phyloP scores from a whole-genome alignment of 2,113 vertebrate genomes.

The Neolamprologus ventralis region DNA sequence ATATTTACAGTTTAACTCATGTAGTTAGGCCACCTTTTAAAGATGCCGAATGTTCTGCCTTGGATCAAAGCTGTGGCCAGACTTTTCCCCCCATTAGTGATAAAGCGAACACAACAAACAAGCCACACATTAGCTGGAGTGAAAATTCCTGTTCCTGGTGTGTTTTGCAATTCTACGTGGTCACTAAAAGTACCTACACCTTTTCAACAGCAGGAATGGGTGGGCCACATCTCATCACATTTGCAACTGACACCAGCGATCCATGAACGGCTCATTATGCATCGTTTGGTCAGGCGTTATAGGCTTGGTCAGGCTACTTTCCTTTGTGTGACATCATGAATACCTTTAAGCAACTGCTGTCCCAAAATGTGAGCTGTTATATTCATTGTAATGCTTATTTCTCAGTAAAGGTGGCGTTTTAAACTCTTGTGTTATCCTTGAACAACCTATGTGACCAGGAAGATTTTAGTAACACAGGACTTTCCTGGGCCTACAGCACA shows the following conservation, averaged over 20 bases:
- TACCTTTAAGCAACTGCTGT: not conserved
- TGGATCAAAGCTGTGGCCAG: not conserved
- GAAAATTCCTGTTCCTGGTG: not conserved
- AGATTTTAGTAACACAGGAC: not conserved
- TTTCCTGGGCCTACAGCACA: not conserved
- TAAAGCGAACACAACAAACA: not conserved
- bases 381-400: not conserved
- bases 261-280: not conserved
- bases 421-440: not conserved
- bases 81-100: accelerated
- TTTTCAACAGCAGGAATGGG: not conserved
- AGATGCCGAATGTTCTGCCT: not conserved
- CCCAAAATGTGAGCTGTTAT: not conserved
- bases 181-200: not conserved
- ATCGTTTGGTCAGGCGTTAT: not conserved
- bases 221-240: not conserved
- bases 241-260: not conserved
- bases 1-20: not conserved
- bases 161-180: not conserved
- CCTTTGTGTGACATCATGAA: not conserved
- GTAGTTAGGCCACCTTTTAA: not conserved
- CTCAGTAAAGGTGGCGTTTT: not conserved
- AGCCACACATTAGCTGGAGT: too few species aligned
- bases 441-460: not conserved
- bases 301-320: accelerated